A percentile compares a stretch with the other conserved stretches of the same genome.
These are phyloP conservation scores for Stenotaenia linearis DNA, from an alignment of 2,888 invertebrate genomes.

Conservation along the genomic window DNA sequence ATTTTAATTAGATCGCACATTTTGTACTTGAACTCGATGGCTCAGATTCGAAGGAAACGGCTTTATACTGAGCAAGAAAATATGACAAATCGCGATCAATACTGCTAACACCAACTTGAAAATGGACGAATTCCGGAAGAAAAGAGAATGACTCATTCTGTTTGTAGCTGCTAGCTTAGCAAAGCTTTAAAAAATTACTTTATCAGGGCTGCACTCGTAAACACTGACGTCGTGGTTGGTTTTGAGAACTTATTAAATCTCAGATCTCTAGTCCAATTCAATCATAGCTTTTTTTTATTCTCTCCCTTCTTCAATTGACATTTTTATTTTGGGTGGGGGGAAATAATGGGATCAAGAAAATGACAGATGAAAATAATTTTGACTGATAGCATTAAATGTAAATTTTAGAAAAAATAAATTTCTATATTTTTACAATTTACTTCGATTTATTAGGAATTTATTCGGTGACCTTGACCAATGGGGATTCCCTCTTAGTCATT, in stretches of 20 bases:
- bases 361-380: neutral
- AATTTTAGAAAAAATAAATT: neutral
- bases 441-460: neutral
- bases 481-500: slow-evolving; percentile 5
- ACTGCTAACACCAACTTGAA: neutral
- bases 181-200: neutral
- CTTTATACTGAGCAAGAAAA: neutral
- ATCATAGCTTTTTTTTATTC: neutral
- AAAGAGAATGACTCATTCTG: neutral
- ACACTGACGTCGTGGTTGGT: neutral
- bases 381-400: neutral
- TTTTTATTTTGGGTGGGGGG: neutral
- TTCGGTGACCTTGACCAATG: neutral
- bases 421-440: neutral
- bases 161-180: neutral
- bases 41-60: too few relatives aligned
- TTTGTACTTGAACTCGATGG: neutral
- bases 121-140: neutral
- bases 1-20: neutral
- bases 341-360: neutral
- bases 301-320: neutral
- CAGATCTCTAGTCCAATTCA: neutral
- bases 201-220: neutral
- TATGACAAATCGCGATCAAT: slow-evolving; percentile 4
- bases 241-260: neutral